A percentile compares a stretch with the other conserved stretches of the same genome.
Evolutionary conservation across 1,140 invertebrate genomes (phyloP).

Genomic region (Drosophila funebris): DNA sequence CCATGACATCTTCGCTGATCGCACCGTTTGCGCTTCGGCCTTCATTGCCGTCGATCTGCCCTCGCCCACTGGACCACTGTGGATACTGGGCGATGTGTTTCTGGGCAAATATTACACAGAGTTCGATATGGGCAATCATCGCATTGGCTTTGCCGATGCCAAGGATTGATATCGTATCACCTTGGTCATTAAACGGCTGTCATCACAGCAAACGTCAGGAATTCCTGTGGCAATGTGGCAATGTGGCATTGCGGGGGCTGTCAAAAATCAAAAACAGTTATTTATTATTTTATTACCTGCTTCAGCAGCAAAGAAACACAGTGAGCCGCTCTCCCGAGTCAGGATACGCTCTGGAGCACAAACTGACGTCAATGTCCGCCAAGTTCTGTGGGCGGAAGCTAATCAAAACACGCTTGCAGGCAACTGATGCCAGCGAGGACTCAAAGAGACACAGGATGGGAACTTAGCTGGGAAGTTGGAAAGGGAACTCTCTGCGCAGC

Average conservation of each 20-base stretch:
- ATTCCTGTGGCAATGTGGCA: not conserved
- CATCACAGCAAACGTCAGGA: slow-evolving; percentile 39
- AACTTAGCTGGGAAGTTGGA: slow-evolving; percentile 10
- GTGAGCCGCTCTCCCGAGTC: no score
- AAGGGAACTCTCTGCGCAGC: no score
- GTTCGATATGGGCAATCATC: slow-evolving; percentile 88
- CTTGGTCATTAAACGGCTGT: slow-evolving; percentile 38
- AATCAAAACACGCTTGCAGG: slow-evolving; percentile 75
- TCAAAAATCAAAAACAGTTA: slow-evolving; percentile 59
- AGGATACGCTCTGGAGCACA: not conserved
- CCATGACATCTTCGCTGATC: slow-evolving; percentile 45
- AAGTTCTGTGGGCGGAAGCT: slow-evolving; percentile 62
- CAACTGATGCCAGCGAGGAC: slow-evolving; percentile 11
- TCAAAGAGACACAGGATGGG: not conserved
- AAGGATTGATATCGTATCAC: slow-evolving; percentile 24
- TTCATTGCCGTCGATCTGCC: slow-evolving; percentile 71
- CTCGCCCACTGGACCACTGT: slow-evolving; percentile 61
- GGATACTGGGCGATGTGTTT: slow-evolving; percentile 87
- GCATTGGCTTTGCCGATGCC: slow-evolving; percentile 86
- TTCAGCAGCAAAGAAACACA: slow-evolving; percentile 7
- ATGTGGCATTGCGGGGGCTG: not conserved
- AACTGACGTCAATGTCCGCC: slow-evolving; percentile 24
- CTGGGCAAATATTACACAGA: slow-evolving; percentile 89
- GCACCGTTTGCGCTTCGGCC: slow-evolving; percentile 54
- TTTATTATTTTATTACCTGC: slow-evolving; percentile 76